Percentiles rank a stretch among this genome's conserved stretches.
phyloP scores from a whole-genome alignment of 2,113 vertebrate genomes.

The Hystrix brachyura region DNA sequence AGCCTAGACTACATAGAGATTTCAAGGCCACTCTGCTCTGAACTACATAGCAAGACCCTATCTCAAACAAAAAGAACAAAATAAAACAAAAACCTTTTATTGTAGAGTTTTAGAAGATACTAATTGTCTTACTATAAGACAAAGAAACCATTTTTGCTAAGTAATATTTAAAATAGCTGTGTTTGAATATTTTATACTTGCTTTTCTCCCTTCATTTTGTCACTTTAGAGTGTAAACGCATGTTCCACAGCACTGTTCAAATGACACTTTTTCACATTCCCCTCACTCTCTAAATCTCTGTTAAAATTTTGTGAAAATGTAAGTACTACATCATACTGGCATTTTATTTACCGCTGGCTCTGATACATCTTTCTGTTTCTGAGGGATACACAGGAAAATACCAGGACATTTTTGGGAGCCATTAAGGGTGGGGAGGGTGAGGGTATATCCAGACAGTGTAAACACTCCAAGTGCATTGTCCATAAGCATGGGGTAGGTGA shows the following conservation, averaged over 20 bases:
- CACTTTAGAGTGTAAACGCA: background rate
- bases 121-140: conserved; percentile 13
- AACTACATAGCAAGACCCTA: background rate
- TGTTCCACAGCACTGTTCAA: background rate
- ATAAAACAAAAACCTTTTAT: background rate
- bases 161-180: background rate
- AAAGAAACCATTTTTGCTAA: conserved; percentile 39
- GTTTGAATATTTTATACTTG: background rate
- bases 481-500: background rate
- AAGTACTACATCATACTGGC: background rate
- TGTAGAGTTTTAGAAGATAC: background rate
- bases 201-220: background rate
- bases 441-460: background rate
- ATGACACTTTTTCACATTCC: background rate
- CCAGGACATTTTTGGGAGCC: background rate
- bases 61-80: background rate
- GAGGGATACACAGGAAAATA: background rate
- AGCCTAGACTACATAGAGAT: background rate
- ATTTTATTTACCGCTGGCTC: background rate
- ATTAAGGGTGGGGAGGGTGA: background rate
- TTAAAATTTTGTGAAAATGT: background rate
- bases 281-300: background rate
- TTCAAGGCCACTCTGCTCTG: background rate
- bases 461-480: background rate
- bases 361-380: background rate